These are phyloP conservation scores for Anolis sagrei DNA, from an alignment of 2,113 vertebrate species.

Conservation along the genomic window DNA sequence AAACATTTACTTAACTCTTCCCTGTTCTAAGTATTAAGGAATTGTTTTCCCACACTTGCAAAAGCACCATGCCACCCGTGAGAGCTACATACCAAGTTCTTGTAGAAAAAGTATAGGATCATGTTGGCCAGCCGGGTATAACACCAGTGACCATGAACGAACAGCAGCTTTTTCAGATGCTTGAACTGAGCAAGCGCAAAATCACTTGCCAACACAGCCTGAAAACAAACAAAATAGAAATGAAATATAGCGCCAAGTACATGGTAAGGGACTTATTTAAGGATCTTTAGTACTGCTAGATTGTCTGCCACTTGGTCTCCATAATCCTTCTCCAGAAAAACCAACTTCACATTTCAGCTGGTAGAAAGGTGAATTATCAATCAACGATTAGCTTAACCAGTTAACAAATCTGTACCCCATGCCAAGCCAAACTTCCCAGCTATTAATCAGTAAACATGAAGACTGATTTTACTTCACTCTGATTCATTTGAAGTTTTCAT, in stretches of 20 bases:
- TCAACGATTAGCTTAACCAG: too few relatives aligned
- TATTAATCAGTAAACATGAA: too few relatives aligned
- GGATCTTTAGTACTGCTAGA: not conserved
- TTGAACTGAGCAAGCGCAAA: conserved; percentile 83
- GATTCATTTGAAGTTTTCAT: too few relatives aligned
- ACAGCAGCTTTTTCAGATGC: conserved; percentile 81
- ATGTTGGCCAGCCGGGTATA: conserved; percentile 82
- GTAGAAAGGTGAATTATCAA: too few relatives aligned
- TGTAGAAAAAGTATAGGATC: conserved; percentile 86
- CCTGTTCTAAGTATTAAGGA: conserved; percentile 5
- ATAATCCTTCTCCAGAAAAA: too few relatives aligned
- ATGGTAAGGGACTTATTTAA: not conserved
- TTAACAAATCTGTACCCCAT: too few relatives aligned
- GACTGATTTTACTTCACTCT: too few relatives aligned
- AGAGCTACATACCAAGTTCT: conserved; percentile 81
- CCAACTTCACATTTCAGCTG: too few relatives aligned
- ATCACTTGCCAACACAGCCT: conserved; percentile 89
- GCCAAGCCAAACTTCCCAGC: too few relatives aligned
- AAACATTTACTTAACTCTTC: not conserved
- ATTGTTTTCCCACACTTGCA: not conserved
- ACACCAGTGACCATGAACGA: conserved; percentile 87
- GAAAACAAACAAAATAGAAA: conserved; percentile 23
- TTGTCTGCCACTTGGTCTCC: not conserved
- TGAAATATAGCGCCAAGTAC: not conserved
- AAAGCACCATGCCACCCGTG: not conserved